A percentile compares a stretch with the other conserved stretches of the same genome.
These are phyloP conservation scores for Xenops minutus DNA, from an alignment of 2,797 vertebrate genomes.

Conservation along the genomic window DNA sequence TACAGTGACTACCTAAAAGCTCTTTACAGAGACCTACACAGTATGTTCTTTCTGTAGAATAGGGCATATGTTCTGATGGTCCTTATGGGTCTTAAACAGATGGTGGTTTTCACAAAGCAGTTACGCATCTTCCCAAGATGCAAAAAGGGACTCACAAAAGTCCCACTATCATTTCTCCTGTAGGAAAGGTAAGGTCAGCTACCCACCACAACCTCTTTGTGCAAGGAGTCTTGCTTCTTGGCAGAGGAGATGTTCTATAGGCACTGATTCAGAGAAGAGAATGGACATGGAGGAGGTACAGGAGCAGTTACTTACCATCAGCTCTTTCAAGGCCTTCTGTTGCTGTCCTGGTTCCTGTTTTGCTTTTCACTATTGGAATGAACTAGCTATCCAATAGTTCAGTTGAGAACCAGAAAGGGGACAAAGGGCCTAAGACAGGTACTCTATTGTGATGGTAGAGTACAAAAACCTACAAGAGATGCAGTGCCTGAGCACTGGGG, in stretches of 20 bases:
- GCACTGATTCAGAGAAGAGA: background rate
- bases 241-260: background rate
- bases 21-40: background rate
- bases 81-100: background rate
- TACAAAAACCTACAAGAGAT: background rate
- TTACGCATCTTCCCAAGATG: background rate
- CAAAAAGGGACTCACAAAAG: background rate
- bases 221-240: fast-evolving
- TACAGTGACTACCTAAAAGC: background rate
- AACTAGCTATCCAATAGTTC: background rate
- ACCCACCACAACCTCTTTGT: background rate
- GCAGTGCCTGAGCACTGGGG: background rate
- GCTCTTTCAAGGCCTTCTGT: background rate
- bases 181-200: background rate
- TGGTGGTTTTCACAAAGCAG: background rate
- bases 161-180: background rate
- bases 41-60: background rate
- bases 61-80: background rate
- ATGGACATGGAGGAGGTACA: background rate
- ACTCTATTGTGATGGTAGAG: background rate
- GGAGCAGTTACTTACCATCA: background rate
- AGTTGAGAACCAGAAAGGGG: background rate
- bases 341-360: background rate
- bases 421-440: background rate
- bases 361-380: background rate